Evolutionary conservation across 2,797 vertebrate species (phyloP).

Genomic region (Crocodylus rhombifer): DNA sequence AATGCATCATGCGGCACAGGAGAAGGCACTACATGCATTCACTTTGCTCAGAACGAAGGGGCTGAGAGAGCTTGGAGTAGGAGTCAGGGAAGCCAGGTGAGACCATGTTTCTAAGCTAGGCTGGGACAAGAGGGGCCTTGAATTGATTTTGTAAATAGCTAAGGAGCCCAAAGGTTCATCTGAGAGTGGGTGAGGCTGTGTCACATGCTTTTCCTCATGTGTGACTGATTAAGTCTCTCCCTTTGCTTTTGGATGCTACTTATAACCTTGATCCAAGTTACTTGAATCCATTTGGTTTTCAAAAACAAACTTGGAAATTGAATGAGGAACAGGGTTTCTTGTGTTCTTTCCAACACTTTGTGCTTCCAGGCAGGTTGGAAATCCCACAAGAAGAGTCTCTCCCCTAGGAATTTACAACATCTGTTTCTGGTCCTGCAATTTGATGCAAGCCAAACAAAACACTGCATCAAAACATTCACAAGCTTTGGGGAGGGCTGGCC

Average conservation of each 20-base stretch:
- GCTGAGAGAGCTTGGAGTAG: background rate
- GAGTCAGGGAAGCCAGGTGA: background rate
- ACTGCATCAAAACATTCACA: background rate
- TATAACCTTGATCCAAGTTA: background rate
- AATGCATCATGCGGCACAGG: background rate
- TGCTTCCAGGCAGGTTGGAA: slow-evolving; percentile 41
- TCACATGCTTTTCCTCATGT: background rate
- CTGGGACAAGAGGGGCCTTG: slow-evolving; percentile 20
- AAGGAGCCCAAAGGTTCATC: background rate
- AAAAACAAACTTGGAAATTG: background rate
- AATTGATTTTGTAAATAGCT: background rate
- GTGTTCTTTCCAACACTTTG: background rate
- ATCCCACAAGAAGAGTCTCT: background rate
- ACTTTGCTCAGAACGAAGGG: background rate
- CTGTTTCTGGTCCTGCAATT: slow-evolving; percentile 5
- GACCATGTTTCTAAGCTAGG: background rate
- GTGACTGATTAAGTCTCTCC: background rate
- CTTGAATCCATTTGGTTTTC: slow-evolving; percentile 29
- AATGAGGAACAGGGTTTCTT: background rate
- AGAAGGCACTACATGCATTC: background rate
- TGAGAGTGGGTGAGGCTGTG: slow-evolving; percentile 22
- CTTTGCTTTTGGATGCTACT: background rate
- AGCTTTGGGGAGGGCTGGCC: slow-evolving; percentile 5
- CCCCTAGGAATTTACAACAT: slow-evolving; percentile 28
- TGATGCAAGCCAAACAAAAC: background rate